Evolutionary conservation across 1,140 invertebrate species (phyloP), one percentile per base, ranked within the genome.

Genomic region (Panagrolaimus sp.): DNA sequence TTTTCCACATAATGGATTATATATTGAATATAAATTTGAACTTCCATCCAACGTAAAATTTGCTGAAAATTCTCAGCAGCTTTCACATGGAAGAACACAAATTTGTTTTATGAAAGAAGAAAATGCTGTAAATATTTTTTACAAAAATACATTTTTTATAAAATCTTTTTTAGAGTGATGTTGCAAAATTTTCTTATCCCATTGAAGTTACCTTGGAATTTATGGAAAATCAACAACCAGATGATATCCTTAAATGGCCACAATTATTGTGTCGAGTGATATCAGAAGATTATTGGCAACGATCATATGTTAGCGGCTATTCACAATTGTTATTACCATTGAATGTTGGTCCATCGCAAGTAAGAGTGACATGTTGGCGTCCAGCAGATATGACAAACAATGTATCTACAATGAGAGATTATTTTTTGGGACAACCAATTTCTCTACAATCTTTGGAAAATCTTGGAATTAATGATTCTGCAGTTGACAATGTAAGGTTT

Each of bases 31-130:
- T 57, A 14, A 27, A 11, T 57, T 57, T 20, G 13, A 57, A 23
- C 27, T 57, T 25, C 51, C 51, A 13, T 27, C 20, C 0, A 20
- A 57, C 20, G 51, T 57, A n/a, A 57, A 13, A 20, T 25, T 57
- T 57, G 51, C 27, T 9, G 20, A 20, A 25, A 25, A 20, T 8
- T 9, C 9, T n/a, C 20, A 57, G 11, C 20, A 57, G 4, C 51
- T 25, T 9, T 57, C 51, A 5, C 51, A 57, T 25, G 51, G 51
- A 20, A 57, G 51, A 16, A 57, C 51, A 16, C 51, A 57, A 8
- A 27, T 57, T 16, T 57, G 51, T 27, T 57, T 57, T 57, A 25
- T 27, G 27, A 57, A 57, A 16, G 51, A 57, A 57, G 51, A 57
- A 57, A 57, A 57, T 57, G 11, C 20, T 57, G 51, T 57, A 57